Conservation (phyloP, 2,888 invertebrate genomes). For the Calliopum simillimum region DNA sequence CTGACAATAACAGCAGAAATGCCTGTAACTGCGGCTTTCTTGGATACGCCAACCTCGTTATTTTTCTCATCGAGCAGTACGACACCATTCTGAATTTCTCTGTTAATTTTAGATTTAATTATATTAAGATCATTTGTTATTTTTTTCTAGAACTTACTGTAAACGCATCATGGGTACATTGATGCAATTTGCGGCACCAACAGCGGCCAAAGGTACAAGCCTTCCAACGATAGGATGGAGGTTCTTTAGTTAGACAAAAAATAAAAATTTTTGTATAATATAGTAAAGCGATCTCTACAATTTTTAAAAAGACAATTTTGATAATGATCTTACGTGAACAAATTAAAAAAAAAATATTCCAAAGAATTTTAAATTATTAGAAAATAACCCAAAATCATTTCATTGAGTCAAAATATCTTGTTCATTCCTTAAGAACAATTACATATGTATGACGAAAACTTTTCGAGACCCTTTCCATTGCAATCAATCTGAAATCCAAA, state of each 20-base stretch:
- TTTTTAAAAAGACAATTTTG: no score
- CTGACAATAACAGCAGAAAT: slow-evolving; percentile 91
- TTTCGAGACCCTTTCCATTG: no score
- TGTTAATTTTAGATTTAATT: slow-evolving; percentile 58
- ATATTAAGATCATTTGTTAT: not conserved
- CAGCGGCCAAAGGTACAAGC: slow-evolving; percentile 94
- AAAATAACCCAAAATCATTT: no score
- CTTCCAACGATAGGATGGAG: slow-evolving; percentile 74
- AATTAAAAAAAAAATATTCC: no score
- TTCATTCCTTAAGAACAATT: no score
- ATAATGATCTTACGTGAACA: no score
- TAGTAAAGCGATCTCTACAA: no score
- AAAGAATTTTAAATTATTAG: no score
- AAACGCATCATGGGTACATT: slow-evolving; percentile 99
- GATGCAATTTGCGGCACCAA: slow-evolving; percentile 96
- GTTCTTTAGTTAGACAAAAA: slow-evolving; percentile 55
- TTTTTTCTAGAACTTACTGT: slow-evolving; percentile 71
- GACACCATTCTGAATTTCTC: slow-evolving; percentile 85
- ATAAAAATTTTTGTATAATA: no score
- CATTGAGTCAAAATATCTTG: no score
- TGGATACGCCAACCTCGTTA: slow-evolving; percentile 75
- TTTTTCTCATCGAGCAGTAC: slow-evolving; percentile 84
- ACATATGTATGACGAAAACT: no score
- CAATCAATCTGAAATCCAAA: no score
- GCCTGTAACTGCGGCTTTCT: slow-evolving; percentile 81